Base-by-base conservation (phyloP, 1,140 invertebrate genomes). In the Euura lappo region DNA sequence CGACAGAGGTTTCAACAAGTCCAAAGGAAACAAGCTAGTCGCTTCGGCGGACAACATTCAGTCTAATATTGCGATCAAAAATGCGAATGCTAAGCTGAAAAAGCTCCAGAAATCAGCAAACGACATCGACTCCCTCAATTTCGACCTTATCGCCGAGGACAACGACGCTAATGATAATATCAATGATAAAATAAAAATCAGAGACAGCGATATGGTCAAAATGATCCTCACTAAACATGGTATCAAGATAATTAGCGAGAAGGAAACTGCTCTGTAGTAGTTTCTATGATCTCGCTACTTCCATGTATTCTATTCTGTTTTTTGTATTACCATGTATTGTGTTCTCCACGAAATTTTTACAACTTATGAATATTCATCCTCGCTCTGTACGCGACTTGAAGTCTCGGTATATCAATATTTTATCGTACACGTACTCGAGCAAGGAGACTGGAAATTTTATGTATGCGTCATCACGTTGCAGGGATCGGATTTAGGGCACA, bases 171-270 rank as follows among this genome's bases (percentile, higher is more conserved):
- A 46, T 75, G 74, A 28, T 71, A 80, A 78, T 68, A 72, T 51
- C 75, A 74, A 28, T 71, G 80, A 78, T 68, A 83, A 79, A 70
- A 79, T 81, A 13, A 88, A 88, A 68, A 85, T 89, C 65, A 90
- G 90, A 73, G 91, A 92, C 75, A 92, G 91, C 74, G 92, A 93
- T 81, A 89, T 91, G 46, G 91, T 93, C 6, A 91, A 92, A 77
- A 90, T 93, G 85, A 93, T 93, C 78, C 87, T 93, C 65, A 93
- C 92, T 3, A 92, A 93, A 79, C 91, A 93, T 76, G 92, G 92
- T 11, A 93, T 94, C 76, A 92, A 93, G 80, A 92, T 94, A 47
- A 93, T 94, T 44, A 93, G 92, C 78, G 92, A 93, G 80, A 92
- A 92, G 47, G 93, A 94, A 80, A 93, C 92, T 66, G 91, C 92